phyloP scores from a whole-genome alignment of 2,797 vertebrate species.

The Acanthurus lineatus region DNA sequence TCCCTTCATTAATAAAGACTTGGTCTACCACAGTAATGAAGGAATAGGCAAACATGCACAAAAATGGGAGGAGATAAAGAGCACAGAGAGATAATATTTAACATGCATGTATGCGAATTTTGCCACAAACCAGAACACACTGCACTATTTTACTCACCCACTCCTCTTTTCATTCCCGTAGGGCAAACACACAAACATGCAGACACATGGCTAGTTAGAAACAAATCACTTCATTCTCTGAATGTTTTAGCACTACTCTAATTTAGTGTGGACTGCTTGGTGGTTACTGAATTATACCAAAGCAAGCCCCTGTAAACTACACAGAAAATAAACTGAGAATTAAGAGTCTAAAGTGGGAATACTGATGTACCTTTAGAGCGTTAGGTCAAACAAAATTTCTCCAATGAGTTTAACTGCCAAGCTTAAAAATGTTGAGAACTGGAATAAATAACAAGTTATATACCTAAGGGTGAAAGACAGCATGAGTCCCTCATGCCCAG shows the following conservation, averaged over 20 bases:
- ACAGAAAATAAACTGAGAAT: slow-evolving; percentile 17
- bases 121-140: slow-evolving; percentile 32
- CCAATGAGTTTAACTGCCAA: slow-evolving; percentile 14
- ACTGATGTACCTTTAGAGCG: neutral
- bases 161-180: neutral
- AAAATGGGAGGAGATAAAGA: slow-evolving; percentile 20
- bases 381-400: slow-evolving; percentile 26
- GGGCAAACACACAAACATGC: slow-evolving; percentile 31
- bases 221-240: slow-evolving; percentile 31
- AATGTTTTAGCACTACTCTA: slow-evolving; percentile 7
- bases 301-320: slow-evolving; percentile 7
- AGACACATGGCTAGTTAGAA: slow-evolving; percentile 4
- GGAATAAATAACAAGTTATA: slow-evolving; percentile 35
- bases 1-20: slow-evolving; percentile 82
- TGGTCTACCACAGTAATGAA: slow-evolving; percentile 66
- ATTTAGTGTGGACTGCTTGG: slow-evolving; percentile 13
- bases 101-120: slow-evolving; percentile 36
- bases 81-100: slow-evolving; percentile 34
- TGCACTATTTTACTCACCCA: slow-evolving; percentile 22
- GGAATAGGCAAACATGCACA: slow-evolving; percentile 34
- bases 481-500: slow-evolving; percentile 43
- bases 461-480: slow-evolving; percentile 49
- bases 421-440: slow-evolving; percentile 3
- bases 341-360: slow-evolving; percentile 9
- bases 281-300: slow-evolving; percentile 10